phyloP scores from a whole-genome alignment of 2,113 vertebrate genomes.

The Pyxicephalus adspersus region DNA sequence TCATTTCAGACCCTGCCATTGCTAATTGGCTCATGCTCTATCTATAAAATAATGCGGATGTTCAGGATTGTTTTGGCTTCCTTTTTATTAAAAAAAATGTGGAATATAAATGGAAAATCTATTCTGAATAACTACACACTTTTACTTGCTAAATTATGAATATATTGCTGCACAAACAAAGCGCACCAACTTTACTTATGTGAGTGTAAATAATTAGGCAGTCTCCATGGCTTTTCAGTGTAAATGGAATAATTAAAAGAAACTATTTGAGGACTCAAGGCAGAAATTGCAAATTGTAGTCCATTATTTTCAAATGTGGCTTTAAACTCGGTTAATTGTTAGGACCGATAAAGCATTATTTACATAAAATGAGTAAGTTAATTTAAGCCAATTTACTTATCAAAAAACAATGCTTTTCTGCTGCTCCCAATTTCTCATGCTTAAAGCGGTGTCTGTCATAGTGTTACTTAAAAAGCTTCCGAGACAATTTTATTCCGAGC shows the following conservation, averaged over 20 bases:
- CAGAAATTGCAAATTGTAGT: slow-evolving; percentile 18
- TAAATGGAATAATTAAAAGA: too few species aligned
- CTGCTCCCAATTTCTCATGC: slow-evolving; percentile 2
- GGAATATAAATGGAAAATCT: too few species aligned
- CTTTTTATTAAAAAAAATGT: too few species aligned
- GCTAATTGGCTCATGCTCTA: too few species aligned
- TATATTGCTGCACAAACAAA: background rate
- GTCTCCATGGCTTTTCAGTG: background rate
- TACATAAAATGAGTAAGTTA: slow-evolving; percentile 12
- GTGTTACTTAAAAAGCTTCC: slow-evolving; percentile 36
- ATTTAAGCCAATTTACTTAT: slow-evolving; percentile 41
- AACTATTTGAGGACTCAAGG: background rate
- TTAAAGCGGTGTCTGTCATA: slow-evolving; percentile 29
- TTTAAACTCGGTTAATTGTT: slow-evolving; percentile 20
- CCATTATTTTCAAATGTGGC: slow-evolving; percentile 33
- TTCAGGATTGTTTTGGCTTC: too few species aligned
- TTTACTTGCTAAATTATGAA: background rate
- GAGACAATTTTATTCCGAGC: slow-evolving; percentile 35
- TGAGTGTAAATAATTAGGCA: background rate
- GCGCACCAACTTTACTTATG: background rate
- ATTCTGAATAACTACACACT: too few species aligned
- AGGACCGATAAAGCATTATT: slow-evolving; percentile 5
- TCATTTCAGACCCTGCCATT: too few species aligned
- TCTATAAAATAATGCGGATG: too few species aligned
- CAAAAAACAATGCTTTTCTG: slow-evolving; percentile 30